Base-by-base conservation (phyloP, 2,888 invertebrate genomes). In the Microctonus hyperodae region DNA sequence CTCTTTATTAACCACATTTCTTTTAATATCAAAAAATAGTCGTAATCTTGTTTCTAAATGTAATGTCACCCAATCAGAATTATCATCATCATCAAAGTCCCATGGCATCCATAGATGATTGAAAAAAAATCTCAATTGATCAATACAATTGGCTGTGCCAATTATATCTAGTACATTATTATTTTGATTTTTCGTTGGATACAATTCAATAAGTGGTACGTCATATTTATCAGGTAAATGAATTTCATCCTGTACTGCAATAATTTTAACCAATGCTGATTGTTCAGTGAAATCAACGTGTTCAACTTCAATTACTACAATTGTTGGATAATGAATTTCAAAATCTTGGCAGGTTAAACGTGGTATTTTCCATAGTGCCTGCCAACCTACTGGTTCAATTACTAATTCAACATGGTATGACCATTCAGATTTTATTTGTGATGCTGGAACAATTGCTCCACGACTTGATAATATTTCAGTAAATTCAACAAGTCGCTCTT, bases 51-150 rank as follows among this genome's bases (percentile, higher is more conserved):
- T 78, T 72, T 87, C 86, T 53, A 90, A 81, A 79, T 89, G 87
- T 65, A 85, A 83, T 40, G 82, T 80, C 23, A 86, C 84, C 89
- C 89, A 89, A 77, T 89, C 87, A n/a, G 83, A 83, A 1, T 86
- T 84, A 1, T 88, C 85, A 72, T 90, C 90, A 65, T 90, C 89
- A 64, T 91, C 90, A 51, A 86, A 84, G 72, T 91, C 91, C 91
- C 91, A 91, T 0, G 91, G 90, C 89, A 90, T 89, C 87, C 90
- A 89, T 44, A 91, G 82, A 70, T 90, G 86, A 37, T 86, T 86
- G 75, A 89, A 90, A 76, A 89, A 91, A 72, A 91, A 91, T 74
- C 91, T 86, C 70, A 90, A 80, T 72, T 90, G 85, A 81, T 91
- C 91, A 69, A 91, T 86, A 70, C 88, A 88, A 73, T 88, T 88